Evolutionary conservation across 1,140 invertebrate species (phyloP).

Genomic region (Bacillus rossius): DNA sequence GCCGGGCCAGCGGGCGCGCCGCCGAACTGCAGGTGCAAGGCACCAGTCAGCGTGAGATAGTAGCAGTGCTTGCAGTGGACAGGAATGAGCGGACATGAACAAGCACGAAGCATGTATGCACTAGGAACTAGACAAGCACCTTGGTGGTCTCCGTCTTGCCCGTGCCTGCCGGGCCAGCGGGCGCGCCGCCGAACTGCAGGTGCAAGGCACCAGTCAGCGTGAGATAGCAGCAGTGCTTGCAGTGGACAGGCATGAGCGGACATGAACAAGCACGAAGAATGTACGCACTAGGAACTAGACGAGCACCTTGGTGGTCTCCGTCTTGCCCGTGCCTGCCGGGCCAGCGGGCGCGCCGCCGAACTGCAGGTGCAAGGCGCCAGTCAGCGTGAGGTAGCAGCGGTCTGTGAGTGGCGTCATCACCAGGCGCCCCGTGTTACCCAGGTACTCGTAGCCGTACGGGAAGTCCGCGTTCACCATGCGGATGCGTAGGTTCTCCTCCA

Average conservation of each 20-base stretch:
- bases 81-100: too few relatives aligned
- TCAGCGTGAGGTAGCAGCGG: conserved; percentile 61
- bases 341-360: conserved; percentile 68
- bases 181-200: too few relatives aligned
- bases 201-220: too few relatives aligned
- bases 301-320: conserved; percentile 61
- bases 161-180: too few relatives aligned
- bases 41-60: conserved; percentile 62
- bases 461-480: conserved; percentile 57
- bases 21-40: conserved; percentile 62
- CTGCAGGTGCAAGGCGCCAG: conserved; percentile 61
- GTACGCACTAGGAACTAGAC: too few relatives aligned
- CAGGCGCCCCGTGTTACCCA: conserved; percentile 60
- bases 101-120: too few relatives aligned
- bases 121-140: too few relatives aligned
- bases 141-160: too few relatives aligned
- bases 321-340: conserved; percentile 70
- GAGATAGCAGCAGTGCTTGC: too few relatives aligned
- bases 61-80: too few relatives aligned
- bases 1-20: conserved; percentile 69
- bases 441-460: conserved; percentile 60
- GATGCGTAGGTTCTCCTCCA: conserved; percentile 42
- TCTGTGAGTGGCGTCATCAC: conserved; percentile 80
- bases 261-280: too few relatives aligned
- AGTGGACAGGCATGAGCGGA: too few relatives aligned